These are phyloP conservation scores for Nasonovia ribisnigri DNA, from an alignment of 2,888 invertebrate genomes.

Conservation along the genomic window DNA sequence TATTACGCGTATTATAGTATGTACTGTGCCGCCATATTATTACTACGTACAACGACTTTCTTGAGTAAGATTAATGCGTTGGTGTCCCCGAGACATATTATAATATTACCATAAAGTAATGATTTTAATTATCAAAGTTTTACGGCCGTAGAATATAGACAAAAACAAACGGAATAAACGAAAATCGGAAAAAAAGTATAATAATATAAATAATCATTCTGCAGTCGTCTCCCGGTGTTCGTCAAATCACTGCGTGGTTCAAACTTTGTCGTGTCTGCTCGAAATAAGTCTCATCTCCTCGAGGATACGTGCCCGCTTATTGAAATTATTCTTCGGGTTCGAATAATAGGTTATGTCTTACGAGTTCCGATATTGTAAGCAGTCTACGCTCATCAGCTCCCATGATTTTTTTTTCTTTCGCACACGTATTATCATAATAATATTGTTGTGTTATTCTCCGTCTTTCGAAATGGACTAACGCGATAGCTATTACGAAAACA, in stretches of 20 bases:
- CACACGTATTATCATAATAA: background rate
- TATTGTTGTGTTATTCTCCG: background rate
- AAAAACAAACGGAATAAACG: background rate
- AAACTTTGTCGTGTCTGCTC: background rate
- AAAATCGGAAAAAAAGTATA: background rate
- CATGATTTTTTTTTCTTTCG: background rate
- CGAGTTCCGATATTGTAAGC: background rate
- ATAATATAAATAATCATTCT: background rate
- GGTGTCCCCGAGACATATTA: background rate
- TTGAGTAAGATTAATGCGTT: constrained; percentile 47
- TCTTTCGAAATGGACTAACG: background rate
- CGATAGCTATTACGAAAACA: background rate
- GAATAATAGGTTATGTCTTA: background rate
- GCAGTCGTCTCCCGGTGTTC: background rate
- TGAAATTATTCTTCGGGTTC: background rate
- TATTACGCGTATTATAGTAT: background rate
- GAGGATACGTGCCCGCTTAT: background rate
- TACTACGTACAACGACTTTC: background rate
- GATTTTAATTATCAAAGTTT: constrained; percentile 34
- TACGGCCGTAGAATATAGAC: background rate
- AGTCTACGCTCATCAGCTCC: background rate
- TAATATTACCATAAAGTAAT: background rate
- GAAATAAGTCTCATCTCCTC: background rate
- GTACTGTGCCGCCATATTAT: background rate
- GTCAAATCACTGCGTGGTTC: background rate